These are phyloP conservation scores for Calliscelio sp. DNA, from an alignment of 2,888 invertebrate genomes.

Conservation along the genomic window DNA sequence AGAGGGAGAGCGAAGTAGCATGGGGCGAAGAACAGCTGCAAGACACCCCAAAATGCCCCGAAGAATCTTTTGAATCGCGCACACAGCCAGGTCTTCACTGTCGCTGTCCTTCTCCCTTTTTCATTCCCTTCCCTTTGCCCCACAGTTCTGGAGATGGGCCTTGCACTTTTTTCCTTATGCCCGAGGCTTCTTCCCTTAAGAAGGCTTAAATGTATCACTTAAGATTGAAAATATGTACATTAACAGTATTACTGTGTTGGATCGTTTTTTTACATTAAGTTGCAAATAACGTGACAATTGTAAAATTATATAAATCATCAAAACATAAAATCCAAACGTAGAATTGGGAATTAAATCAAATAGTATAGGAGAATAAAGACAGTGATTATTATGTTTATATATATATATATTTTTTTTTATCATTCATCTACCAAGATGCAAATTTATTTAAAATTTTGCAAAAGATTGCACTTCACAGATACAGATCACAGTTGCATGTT, in stretches of 20 bases:
- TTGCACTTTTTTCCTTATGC: constrained; percentile 41
- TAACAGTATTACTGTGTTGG: constrained; percentile 27
- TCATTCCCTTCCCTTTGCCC: constrained; percentile 15
- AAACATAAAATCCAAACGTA: no score
- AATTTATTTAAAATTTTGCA: no score
- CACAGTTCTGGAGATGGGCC: constrained; percentile 25
- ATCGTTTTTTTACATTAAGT: constrained; percentile 14
- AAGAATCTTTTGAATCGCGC: constrained; percentile 81
- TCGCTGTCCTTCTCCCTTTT: constrained; percentile 7
- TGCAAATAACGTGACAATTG: constrained; percentile 43
- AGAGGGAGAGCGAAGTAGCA: constrained; percentile 55
- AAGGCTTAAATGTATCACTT: constrained; percentile 53
- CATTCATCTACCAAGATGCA: no score
- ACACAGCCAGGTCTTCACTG: constrained; percentile 72
- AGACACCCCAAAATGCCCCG: constrained; percentile 80
- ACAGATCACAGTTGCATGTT: constrained; percentile 12
- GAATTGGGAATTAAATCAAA: no score
- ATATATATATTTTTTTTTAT: no score
- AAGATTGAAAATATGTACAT: constrained; percentile 44
- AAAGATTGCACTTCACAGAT: no score
- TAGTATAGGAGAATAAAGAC: no score
- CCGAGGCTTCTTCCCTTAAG: constrained; percentile 41
- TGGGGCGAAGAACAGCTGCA: constrained; percentile 80
- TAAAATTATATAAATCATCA: constrained; percentile 6
- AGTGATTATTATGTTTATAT: no score